Evolutionary conservation across 2,113 vertebrate species (phyloP).

Genomic region (Thymallus thymallus): DNA sequence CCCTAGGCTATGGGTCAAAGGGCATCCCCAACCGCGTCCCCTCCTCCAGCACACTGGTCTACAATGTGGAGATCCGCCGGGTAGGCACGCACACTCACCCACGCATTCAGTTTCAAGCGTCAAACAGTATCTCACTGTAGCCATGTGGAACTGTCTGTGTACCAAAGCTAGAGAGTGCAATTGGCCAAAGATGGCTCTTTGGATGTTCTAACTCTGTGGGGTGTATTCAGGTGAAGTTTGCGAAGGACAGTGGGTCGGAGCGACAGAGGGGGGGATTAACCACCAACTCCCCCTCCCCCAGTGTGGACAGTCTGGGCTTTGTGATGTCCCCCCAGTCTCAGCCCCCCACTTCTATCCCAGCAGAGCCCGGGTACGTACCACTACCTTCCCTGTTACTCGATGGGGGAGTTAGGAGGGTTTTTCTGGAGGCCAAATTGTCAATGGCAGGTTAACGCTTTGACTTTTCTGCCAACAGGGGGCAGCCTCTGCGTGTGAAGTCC

Average conservation of each 20-base stretch:
- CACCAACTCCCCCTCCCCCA: slow-evolving; percentile 67
- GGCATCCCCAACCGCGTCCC: slow-evolving; percentile 68
- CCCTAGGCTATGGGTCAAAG: slow-evolving; percentile 70
- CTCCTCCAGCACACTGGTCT: slow-evolving; percentile 70
- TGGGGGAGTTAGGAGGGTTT: too few species aligned
- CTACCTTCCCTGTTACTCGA: neutral
- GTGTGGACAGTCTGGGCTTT: slow-evolving; percentile 56
- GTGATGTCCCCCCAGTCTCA: slow-evolving; percentile 51
- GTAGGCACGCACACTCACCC: slow-evolving; percentile 60
- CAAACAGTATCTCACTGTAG: neutral
- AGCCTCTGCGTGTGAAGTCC: slow-evolving; percentile 72
- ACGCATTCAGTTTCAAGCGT: neutral
- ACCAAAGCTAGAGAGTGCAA: too few species aligned
- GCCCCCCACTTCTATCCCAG: slow-evolving; percentile 61
- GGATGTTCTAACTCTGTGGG: too few species aligned
- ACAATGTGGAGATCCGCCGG: slow-evolving; percentile 78
- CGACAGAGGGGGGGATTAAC: slow-evolving; percentile 63
- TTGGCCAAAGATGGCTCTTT: too few species aligned
- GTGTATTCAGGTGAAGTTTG: slow-evolving; percentile 74
- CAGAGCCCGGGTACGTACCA: slow-evolving; percentile 72
- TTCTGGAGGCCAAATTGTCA: too few species aligned
- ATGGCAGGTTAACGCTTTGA: neutral
- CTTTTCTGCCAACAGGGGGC: slow-evolving; percentile 63
- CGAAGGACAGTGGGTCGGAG: slow-evolving; percentile 67
- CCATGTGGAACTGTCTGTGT: neutral